phyloP scores from a whole-genome alignment of 2,797 vertebrate genomes.

The Hippopotamyrus pictus region DNA sequence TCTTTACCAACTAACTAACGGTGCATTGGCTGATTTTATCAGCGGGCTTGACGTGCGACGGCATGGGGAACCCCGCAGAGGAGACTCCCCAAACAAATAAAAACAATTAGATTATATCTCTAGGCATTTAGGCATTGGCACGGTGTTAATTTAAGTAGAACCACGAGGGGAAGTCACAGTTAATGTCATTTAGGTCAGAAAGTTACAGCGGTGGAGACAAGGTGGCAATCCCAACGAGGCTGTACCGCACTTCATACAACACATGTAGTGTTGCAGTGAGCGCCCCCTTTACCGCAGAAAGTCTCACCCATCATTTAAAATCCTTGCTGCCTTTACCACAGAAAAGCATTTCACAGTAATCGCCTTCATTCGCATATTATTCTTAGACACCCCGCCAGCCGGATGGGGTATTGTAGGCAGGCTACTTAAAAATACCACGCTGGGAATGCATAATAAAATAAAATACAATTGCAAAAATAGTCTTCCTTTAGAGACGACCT shows the following conservation, averaged over 20 bases:
- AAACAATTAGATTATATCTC: background rate
- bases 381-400: background rate
- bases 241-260: background rate
- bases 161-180: background rate
- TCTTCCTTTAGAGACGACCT: background rate
- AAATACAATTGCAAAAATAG: background rate
- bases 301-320: background rate
- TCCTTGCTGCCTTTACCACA: background rate
- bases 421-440: background rate
- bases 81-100: background rate
- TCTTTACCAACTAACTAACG: background rate
- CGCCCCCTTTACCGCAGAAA: background rate
- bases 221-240: background rate
- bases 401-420: background rate
- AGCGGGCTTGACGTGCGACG: background rate
- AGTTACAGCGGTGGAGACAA: background rate
- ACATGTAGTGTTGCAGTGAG: no score
- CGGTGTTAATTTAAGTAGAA: background rate
- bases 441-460: background rate
- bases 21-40: background rate
- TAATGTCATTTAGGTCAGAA: background rate
- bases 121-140: background rate
- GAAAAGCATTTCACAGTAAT: background rate
- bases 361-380: background rate
- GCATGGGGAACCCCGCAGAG: background rate